Evolutionary conservation across 2,113 vertebrate genomes (phyloP).

Genomic region (Solenodon paradoxus): DNA sequence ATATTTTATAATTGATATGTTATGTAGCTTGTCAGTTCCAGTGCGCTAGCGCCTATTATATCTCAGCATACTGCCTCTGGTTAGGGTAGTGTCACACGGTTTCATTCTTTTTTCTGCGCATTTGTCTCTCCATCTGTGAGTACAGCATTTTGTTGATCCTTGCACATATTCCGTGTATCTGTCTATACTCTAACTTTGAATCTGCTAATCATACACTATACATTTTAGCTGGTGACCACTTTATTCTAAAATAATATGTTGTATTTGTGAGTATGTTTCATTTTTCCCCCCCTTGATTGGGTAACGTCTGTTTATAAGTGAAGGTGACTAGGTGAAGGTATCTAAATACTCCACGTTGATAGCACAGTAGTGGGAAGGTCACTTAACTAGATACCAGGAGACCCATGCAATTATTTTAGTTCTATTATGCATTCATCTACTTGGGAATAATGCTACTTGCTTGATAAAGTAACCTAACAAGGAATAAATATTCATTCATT

Average conservation of each 20-base stretch:
- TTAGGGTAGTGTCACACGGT: slow-evolving; percentile 43
- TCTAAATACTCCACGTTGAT: neutral
- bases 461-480: neutral
- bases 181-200: slow-evolving; percentile 60
- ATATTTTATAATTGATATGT: slow-evolving; percentile 67
- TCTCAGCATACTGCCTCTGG: slow-evolving; percentile 47
- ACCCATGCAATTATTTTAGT: neutral
- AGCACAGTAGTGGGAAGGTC: neutral
- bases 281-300: neutral
- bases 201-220: slow-evolving; percentile 57
- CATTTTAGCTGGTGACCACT: slow-evolving; percentile 38
- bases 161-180: slow-evolving; percentile 65
- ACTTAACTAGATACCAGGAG: neutral
- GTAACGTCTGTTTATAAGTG: slow-evolving; percentile 1
- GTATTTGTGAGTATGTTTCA: neutral
- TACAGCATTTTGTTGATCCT: slow-evolving; percentile 71
- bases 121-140: slow-evolving; percentile 74
- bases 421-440: neutral
- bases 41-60: slow-evolving; percentile 41
- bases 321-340: neutral
- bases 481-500: neutral
- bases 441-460: neutral
- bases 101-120: slow-evolving; percentile 45
- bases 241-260: slow-evolving; percentile 51
- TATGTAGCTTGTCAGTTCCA: slow-evolving; percentile 59